A percentile compares a stretch with the other conserved stretches of the same genome.
Evolutionary conservation across 1,140 invertebrate genomes (phyloP).

Genomic region (Triops cancriformis): DNA sequence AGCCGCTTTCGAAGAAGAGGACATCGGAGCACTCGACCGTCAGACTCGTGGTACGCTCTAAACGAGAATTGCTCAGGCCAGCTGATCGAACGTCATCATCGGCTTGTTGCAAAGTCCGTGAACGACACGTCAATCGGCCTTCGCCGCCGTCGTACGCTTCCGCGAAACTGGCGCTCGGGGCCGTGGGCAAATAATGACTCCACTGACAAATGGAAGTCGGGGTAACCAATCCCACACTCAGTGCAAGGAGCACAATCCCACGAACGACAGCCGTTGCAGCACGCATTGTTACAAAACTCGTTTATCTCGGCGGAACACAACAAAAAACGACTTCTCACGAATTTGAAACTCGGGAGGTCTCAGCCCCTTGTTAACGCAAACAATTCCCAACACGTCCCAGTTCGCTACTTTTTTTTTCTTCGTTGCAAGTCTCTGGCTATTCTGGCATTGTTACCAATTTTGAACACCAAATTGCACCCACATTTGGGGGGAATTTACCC

Average conservation of each 20-base stretch:
- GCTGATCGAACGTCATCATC: slow-evolving; percentile 22
- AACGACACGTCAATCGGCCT: slow-evolving; percentile 11
- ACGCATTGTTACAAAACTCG: neutral
- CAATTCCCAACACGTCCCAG: neutral
- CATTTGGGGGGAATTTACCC: neutral
- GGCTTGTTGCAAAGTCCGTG: slow-evolving; percentile 27
- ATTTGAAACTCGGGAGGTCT: neutral
- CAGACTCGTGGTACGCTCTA: slow-evolving; percentile 48
- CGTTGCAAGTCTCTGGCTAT: neutral
- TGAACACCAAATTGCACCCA: neutral
- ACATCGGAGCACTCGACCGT: slow-evolving; percentile 68
- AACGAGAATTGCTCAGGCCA: slow-evolving; percentile 3
- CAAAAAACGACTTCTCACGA: neutral
- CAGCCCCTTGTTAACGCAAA: neutral
- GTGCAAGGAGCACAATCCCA: neutral
- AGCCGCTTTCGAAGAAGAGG: slow-evolving; percentile 64
- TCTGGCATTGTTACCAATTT: neutral
- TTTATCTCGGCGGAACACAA: neutral
- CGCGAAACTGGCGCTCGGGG: neutral
- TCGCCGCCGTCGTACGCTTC: neutral
- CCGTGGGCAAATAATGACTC: neutral
- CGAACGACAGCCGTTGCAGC: neutral
- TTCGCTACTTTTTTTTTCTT: neutral
- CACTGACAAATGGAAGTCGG: neutral
- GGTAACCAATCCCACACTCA: neutral